Evolutionary conservation across 2,113 vertebrate genomes (phyloP).

Genomic region (Octodon degus): DNA sequence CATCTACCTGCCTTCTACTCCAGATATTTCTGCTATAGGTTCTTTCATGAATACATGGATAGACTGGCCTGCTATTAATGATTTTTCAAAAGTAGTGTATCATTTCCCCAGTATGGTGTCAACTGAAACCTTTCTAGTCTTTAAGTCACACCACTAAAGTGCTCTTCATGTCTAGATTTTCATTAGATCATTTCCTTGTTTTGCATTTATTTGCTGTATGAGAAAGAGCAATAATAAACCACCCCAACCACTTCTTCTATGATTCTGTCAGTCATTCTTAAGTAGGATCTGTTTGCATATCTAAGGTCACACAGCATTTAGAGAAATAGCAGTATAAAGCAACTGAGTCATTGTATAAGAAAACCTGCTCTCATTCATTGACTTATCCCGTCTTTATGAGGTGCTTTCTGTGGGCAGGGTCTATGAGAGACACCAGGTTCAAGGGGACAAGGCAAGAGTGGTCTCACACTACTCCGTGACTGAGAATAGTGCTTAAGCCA

Average conservation of each 20-base stretch:
- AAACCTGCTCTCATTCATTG: background rate
- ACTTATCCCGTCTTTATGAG: background rate
- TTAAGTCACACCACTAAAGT: background rate
- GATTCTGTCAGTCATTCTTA: constrained; percentile 33
- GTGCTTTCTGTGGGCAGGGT: background rate
- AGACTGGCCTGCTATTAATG: background rate
- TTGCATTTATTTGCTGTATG: background rate
- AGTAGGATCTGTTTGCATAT: constrained; percentile 12
- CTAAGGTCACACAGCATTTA: background rate
- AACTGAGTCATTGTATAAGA: background rate
- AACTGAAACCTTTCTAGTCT: background rate
- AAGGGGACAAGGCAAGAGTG: background rate
- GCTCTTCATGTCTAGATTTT: constrained; percentile 2
- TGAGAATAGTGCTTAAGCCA: background rate
- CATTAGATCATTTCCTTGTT: constrained; percentile 9
- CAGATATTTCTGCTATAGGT: background rate
- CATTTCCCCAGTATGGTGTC: background rate
- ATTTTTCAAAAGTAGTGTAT: background rate
- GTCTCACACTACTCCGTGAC: no score
- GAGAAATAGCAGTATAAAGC: background rate
- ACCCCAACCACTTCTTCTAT: background rate
- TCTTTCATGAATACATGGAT: background rate
- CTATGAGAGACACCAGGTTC: background rate
- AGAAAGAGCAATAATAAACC: background rate
- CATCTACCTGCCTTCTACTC: background rate